Evolutionary conservation across 1,140 invertebrate species (phyloP), one percentile per base, ranked within the genome.

Genomic region (Melipona quadrifasciata): DNA sequence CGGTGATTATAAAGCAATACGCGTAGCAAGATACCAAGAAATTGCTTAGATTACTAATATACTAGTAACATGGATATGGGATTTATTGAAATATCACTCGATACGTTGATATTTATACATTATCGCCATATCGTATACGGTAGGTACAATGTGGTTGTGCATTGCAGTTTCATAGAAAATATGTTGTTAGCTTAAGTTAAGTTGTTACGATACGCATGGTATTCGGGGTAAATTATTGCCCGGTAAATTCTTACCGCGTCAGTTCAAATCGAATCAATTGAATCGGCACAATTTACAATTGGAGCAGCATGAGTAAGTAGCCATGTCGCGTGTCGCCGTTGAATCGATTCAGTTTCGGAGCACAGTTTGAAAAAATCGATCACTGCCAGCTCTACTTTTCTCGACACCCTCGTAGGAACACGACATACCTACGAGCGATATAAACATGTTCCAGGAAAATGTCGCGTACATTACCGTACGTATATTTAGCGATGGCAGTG

Each of bases 91-190:
- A 92, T 93, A 91, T 86, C 90, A 86, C 91, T 89, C 92, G 90
- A 90, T 76, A 82, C 27, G 58, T 65, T 75, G 80, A 65, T 61
- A 31, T 12, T 67, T 57, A 31, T 91, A 90, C 80, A 90, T 89
- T 92, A 92, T 92, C 86, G 8, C 67, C 76, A 61, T 79, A 71
- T 70, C 76, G 16, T 47, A 21, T 71, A 79, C n/a, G 78, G 87
- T 93, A 93, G 90, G 86, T 94, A 94, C 91, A 94, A 93, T 93
- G 93, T 91, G 87, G 91, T 94, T 94, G 93, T 94, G 93, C 93
- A 94, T 93, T 94, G 93, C 93, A 93, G 90, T 94, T 93, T 94
- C 91, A 93, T 94, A 94, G 91, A 94, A 94, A 94, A 94, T 91
- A 77, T 90, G 91, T 87, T 75, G 83, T 91, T 91, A 92, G 89